Base-by-base conservation (phyloP, 2,888 invertebrate genomes). In the Branchellion lobata region DNA sequence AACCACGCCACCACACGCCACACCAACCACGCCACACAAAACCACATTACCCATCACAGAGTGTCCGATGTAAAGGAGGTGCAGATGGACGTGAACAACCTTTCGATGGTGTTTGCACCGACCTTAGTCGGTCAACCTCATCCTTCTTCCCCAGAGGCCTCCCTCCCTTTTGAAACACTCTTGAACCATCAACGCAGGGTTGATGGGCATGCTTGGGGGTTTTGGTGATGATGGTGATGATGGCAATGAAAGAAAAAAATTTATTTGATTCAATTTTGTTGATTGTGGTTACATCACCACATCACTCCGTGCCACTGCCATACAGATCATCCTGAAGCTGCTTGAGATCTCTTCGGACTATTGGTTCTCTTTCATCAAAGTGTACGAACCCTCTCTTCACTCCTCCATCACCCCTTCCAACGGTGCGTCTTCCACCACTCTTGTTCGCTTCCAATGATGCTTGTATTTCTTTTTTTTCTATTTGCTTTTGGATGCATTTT, bases 61-160 rank as follows among this genome's bases (percentile, higher is more conserved):
- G 92, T 96, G 81, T 91, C 94, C 0, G 92, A 92, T 83, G 91
- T 92, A 82, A 90, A 91, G 0, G 93, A 93, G 76, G 94, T 94
- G 83, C 94, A 94, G 89, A 99, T 99, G 98, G 93, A 94, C 0
- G 89, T 92, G 31, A 91, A 91, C 82, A 97, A 96, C 89, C 89
- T 99, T 84, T 92, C 96, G 0, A 93, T 92, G 86, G 92, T 97
- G 40, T 95, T 98, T 88, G 97, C 94, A 0, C 97, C 97, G 0
- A 96, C 96, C 0, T 90, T 98, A 76, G 92, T 98, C 31, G 97
- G 97, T 0, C 61, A 57, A n/a, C 61, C 61, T n/a, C 8, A n/a
- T n/a, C 95, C 93, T 86, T 93, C 93, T 21, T 91, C 91, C 0
- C 88, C 90, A 0, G 92, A 93, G 86, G 92, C 92, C 0, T 85